Percentiles rank a stretch among this genome's conserved stretches.
These are phyloP conservation scores for Ormia ochracea DNA, from an alignment of 2,888 invertebrate species.

Conservation along the genomic window DNA sequence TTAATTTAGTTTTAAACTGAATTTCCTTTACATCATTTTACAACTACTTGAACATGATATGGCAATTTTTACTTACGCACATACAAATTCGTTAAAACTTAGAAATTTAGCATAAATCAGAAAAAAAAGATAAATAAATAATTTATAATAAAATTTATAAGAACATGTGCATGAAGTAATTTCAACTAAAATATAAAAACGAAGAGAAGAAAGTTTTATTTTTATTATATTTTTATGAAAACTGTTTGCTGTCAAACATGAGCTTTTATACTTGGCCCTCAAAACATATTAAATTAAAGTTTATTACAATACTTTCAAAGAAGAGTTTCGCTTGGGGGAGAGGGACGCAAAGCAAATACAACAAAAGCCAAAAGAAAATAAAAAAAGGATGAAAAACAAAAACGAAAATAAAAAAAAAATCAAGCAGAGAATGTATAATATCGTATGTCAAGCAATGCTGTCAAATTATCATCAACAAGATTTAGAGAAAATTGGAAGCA, in stretches of 20 bases:
- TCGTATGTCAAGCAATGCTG: constrained; percentile 29
- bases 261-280: background rate
- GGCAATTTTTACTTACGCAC: background rate
- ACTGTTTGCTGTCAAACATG: background rate
- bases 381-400: too few species aligned
- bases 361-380: background rate
- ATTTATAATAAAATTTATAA: background rate
- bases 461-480: constrained; percentile 41
- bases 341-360: background rate
- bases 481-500: background rate
- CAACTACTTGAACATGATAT: background rate
- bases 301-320: background rate
- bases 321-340: background rate
- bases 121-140: too few species aligned
- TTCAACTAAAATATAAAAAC: background rate
- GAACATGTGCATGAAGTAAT: background rate
- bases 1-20: background rate
- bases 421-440: background rate
- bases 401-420: too few species aligned
- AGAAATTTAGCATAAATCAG: too few species aligned
- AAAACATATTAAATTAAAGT: background rate
- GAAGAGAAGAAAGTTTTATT: background rate
- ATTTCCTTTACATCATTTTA: background rate
- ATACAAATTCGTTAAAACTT: constrained; percentile 1
- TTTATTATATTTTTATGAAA: background rate